phyloP scores from a whole-genome alignment of 1,140 invertebrate genomes.

The Phymorhynchus buccinoides region DNA sequence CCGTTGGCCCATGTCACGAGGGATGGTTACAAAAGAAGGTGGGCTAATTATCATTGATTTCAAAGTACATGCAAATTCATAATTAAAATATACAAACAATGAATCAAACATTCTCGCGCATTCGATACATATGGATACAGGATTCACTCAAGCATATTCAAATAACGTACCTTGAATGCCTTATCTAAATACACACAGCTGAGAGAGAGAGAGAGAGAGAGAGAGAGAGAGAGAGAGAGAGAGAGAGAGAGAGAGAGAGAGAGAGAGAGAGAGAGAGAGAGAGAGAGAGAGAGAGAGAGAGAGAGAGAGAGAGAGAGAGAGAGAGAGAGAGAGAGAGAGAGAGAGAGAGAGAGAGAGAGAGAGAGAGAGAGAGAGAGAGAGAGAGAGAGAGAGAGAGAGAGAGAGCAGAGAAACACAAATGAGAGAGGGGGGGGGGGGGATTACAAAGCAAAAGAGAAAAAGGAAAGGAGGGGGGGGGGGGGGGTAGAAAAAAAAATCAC shows the following conservation, averaged over 20 bases:
- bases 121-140: no score
- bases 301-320: neutral
- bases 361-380: neutral
- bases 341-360: neutral
- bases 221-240: neutral
- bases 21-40: no score
- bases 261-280: neutral
- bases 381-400: conserved; percentile 15
- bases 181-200: no score
- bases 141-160: no score
- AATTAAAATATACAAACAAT: no score
- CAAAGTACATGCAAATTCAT: no score
- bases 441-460: neutral
- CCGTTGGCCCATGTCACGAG: no score
- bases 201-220: neutral
- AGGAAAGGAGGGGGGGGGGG: neutral
- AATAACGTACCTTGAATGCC: no score
- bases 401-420: neutral
- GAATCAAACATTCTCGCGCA: no score
- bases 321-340: neutral
- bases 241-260: neutral
- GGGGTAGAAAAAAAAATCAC: no score
- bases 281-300: no score
- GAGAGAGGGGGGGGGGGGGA: neutral
- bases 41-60: no score